These are phyloP conservation scores for Cyprinodon tularosa DNA, from an alignment of 2,113 vertebrate genomes.

Conservation along the genomic window DNA sequence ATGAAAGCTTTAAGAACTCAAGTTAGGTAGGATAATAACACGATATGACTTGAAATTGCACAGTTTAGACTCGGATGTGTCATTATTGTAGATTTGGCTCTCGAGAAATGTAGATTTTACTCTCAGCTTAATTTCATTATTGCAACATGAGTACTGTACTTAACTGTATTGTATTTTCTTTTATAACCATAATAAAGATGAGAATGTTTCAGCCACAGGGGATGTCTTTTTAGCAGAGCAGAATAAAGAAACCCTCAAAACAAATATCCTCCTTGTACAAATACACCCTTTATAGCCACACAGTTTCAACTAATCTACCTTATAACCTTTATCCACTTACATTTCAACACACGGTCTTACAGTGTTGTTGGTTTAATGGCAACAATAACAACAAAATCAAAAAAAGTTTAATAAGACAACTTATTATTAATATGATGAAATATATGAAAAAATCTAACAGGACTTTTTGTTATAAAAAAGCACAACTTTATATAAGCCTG, in stretches of 20 bases:
- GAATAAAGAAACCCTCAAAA: not conserved
- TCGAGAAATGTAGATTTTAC: not conserved
- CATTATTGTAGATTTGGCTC: not conserved
- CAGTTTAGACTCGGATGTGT: not conserved
- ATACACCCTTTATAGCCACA: not conserved
- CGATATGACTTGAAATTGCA: not conserved
- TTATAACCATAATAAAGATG: not conserved
- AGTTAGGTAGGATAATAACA: not conserved
- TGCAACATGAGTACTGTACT: too few relatives aligned
- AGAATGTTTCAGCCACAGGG: not conserved
- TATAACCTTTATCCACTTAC: not conserved
- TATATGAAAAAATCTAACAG: conserved; percentile 13
- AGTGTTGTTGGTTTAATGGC: conserved; percentile 18
- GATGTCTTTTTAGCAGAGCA: not conserved
- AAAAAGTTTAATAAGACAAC: conserved; percentile 28
- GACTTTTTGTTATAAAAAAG: conserved; percentile 24
- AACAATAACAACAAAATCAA: conserved; percentile 21
- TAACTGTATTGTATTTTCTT: not conserved
- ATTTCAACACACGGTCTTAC: not conserved
- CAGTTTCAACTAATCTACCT: conserved; percentile 34
- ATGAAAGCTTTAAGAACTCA: not conserved
- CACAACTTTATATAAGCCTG: conserved; percentile 2
- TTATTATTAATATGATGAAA: conserved; percentile 3
- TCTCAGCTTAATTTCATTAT: not conserved
- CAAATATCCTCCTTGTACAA: not conserved